Conservation (phyloP, 1,140 invertebrate species). For the Trigoniulus corallinus region DNA sequence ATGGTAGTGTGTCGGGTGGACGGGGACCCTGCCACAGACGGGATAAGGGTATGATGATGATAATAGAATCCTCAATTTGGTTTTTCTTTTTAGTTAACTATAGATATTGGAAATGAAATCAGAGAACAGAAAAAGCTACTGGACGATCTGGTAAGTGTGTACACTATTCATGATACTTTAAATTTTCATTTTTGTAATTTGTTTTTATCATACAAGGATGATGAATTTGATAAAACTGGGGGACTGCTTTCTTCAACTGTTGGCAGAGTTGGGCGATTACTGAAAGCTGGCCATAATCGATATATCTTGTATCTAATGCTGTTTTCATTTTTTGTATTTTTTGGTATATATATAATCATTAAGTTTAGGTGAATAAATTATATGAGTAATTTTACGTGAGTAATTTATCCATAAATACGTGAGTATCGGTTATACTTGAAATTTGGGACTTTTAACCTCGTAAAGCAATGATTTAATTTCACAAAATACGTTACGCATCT, state of each 20-base stretch:
- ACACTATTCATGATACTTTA: not conserved
- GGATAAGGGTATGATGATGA: not conserved
- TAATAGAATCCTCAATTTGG: not conserved
- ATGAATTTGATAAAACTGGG: conserved; percentile 67
- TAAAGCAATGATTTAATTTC: too few species aligned
- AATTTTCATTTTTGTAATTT: not conserved
- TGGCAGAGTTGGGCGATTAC: conserved; percentile 50
- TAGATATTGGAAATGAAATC: conserved; percentile 75
- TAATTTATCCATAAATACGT: too few species aligned
- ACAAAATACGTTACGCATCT: too few species aligned
- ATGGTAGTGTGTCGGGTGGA: not conserved
- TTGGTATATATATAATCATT: conserved; percentile 58
- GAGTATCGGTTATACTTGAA: too few species aligned
- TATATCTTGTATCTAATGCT: conserved; percentile 70
- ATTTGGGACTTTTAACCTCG: too few species aligned
- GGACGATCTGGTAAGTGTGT: conserved; percentile 36
- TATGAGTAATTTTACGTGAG: too few species aligned
- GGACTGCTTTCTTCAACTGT: conserved; percentile 66
- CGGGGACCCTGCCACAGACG: not conserved
- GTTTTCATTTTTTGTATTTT: conserved; percentile 66
- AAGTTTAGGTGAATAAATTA: conserved; percentile 46
- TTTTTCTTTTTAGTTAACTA: conserved; percentile 31
- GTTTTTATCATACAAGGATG: conserved; percentile 32
- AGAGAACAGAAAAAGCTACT: conserved; percentile 65
- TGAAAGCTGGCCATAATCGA: conserved; percentile 63